Conservation (phyloP, 1,140 invertebrate species). For the Drosophila ohnishii region DNA sequence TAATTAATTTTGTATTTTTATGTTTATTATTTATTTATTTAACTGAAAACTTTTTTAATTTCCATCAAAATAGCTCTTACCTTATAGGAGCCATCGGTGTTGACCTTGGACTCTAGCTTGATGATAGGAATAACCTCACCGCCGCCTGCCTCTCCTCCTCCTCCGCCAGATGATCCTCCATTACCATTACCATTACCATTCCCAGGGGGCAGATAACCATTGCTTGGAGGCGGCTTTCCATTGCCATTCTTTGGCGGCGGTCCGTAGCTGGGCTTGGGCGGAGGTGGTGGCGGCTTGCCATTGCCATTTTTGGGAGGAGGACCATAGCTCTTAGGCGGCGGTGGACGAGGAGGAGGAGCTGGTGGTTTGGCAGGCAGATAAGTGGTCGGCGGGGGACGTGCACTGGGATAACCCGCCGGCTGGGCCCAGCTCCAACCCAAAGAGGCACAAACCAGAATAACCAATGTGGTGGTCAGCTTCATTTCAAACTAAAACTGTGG, state of each 20-base stretch:
- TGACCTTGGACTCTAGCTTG: constrained; percentile 85
- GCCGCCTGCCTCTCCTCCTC: neutral
- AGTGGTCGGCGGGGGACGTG: constrained; percentile 57
- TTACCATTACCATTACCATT: constrained; percentile 38
- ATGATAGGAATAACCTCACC: constrained; percentile 85
- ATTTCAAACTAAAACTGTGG: constrained; percentile 48
- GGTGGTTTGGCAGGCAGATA: constrained; percentile 59
- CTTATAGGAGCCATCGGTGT: constrained; percentile 86
- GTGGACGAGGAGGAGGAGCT: constrained; percentile 28
- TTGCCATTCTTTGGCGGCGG: constrained; percentile 51
- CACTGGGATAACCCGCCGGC: constrained; percentile 61
- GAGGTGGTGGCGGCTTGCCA: constrained; percentile 52
- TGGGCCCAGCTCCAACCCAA: constrained; percentile 18
- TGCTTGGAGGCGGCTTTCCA: constrained; percentile 22
- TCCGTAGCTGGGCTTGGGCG: constrained; percentile 47
- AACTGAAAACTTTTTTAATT: no score
- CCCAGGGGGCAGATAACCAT: constrained; percentile 50
- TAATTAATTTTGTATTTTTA: neutral
- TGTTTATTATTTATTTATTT: neutral
- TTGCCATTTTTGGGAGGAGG: constrained; percentile 44
- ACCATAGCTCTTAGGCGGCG: constrained; percentile 43
- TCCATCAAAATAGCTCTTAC: constrained; percentile 29
- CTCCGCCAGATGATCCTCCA: constrained; percentile 10
- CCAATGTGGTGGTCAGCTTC: constrained; percentile 37
- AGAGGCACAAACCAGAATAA: constrained; percentile 14